Conservation (phyloP, 2,113 vertebrate species). For the Chrysochloris asiatica region DNA sequence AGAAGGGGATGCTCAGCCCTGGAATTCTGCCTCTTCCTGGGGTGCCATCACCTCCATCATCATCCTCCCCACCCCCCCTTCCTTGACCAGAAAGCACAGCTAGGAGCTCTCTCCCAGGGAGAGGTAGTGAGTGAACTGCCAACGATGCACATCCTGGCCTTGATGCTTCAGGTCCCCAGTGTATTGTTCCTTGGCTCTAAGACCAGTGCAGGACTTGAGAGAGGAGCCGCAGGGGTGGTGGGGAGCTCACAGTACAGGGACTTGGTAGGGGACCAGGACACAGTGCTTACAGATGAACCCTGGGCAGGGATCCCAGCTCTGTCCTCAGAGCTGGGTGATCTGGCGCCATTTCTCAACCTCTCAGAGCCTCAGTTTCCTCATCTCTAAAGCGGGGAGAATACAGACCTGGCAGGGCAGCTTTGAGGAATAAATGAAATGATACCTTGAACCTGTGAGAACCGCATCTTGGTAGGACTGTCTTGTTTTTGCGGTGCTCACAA, state of each 20-base stretch:
- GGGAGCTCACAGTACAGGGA: background rate
- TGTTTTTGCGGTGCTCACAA: no score
- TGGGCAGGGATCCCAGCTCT: no score
- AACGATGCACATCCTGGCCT: background rate
- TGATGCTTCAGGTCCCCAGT: background rate
- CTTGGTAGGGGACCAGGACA: background rate
- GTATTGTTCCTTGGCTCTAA: background rate
- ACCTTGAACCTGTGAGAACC: background rate
- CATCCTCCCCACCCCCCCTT: no score
- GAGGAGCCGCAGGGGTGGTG: background rate
- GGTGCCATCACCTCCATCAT: background rate
- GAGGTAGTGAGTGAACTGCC: fast-evolving
- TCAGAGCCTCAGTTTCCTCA: background rate
- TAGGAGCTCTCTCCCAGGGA: no score
- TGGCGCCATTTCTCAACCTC: background rate
- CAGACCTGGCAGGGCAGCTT: background rate
- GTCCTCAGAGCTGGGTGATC: fast-evolving
- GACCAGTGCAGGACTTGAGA: background rate
- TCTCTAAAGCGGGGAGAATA: background rate
- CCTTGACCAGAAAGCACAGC: no score
- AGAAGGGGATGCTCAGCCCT: background rate
- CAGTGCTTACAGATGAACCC: background rate
- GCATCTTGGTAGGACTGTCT: no score
- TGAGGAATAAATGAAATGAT: fast-evolving
- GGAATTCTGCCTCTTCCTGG: no score